A percentile compares a stretch with the other conserved stretches of the same genome.
These are phyloP conservation scores for Dasypolia templi DNA, from an alignment of 2,888 invertebrate genomes.

Conservation along the genomic window DNA sequence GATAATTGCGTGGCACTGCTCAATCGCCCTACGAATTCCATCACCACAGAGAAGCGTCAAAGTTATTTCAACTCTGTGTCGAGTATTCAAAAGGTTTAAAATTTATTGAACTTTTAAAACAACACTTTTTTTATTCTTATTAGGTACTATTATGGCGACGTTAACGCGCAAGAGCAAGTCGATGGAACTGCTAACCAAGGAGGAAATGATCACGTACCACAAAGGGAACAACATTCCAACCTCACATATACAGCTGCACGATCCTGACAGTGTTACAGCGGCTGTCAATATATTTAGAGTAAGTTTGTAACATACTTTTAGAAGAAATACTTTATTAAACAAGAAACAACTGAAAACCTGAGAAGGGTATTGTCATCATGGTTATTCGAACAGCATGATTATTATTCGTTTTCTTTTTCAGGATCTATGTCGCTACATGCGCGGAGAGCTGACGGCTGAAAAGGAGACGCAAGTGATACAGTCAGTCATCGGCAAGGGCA, in stretches of 20 bases:
- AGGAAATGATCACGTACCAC: conserved; percentile 97
- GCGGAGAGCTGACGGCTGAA: conserved; percentile 96
- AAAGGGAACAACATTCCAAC: conserved; percentile 97
- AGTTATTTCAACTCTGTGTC: neutral
- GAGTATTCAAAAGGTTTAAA: neutral
- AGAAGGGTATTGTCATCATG: too few species aligned
- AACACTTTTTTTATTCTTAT: neutral
- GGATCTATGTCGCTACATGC: conserved; percentile 97
- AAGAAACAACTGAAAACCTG: too few species aligned
- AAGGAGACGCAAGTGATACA: conserved; percentile 96
- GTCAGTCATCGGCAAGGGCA: conserved; percentile 95
- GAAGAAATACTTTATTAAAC: too few species aligned
- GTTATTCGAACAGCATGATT: too few species aligned
- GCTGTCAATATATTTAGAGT: conserved; percentile 97
- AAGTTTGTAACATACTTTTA: conserved; percentile 74
- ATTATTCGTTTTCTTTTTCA: conserved; percentile 72
- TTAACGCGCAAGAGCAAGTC: conserved; percentile 95
- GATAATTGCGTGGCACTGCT: neutral
- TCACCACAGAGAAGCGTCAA: neutral
- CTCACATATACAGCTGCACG: conserved; percentile 98
- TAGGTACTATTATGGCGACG: conserved; percentile 95
- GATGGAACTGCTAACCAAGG: conserved; percentile 95
- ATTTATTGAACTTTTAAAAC: neutral
- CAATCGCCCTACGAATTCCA: neutral
- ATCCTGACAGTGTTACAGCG: conserved; percentile 97